Evolutionary conservation across 2,888 invertebrate genomes (phyloP).

Genomic region (Danaus chrysippus): DNA sequence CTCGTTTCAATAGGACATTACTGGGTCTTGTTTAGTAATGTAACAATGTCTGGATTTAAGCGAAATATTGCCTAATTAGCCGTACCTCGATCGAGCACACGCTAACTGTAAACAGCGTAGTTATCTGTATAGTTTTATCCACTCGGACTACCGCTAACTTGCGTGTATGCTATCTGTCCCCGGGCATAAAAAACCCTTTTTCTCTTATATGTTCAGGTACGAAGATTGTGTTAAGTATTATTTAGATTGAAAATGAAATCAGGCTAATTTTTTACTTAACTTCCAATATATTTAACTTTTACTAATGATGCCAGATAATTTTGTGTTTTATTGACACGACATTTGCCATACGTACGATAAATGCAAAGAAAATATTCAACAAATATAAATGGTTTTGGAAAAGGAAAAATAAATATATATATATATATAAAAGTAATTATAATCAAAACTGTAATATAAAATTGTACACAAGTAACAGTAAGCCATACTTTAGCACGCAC

Average conservation of each 20-base stretch:
- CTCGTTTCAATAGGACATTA: no score
- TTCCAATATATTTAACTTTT: no score
- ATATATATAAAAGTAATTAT: background rate
- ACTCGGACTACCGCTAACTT: conserved; percentile 27
- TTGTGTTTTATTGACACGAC: no score
- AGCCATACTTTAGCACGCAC: conserved; percentile 12
- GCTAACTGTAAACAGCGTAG: background rate
- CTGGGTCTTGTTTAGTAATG: background rate
- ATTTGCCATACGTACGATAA: no score
- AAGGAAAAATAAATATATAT: background rate
- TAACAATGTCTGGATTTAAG: background rate
- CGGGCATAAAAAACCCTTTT: conserved; percentile 1
- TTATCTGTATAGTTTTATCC: conserved; percentile 5
- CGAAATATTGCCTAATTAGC: conserved; percentile 1
- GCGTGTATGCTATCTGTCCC: conserved; percentile 27
- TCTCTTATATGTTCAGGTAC: background rate
- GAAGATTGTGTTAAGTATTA: background rate
- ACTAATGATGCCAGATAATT: no score
- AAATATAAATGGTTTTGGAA: no score
- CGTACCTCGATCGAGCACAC: background rate
- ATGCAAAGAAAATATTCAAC: no score
- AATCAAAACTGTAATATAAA: background rate
- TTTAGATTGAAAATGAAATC: no score
- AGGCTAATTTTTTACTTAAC: no score
- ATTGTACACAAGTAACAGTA: background rate